Evolutionary conservation across 2,797 vertebrate species (phyloP), one percentile per base, ranked within the genome.

Genomic region (Malacoctenus gilli): DNA sequence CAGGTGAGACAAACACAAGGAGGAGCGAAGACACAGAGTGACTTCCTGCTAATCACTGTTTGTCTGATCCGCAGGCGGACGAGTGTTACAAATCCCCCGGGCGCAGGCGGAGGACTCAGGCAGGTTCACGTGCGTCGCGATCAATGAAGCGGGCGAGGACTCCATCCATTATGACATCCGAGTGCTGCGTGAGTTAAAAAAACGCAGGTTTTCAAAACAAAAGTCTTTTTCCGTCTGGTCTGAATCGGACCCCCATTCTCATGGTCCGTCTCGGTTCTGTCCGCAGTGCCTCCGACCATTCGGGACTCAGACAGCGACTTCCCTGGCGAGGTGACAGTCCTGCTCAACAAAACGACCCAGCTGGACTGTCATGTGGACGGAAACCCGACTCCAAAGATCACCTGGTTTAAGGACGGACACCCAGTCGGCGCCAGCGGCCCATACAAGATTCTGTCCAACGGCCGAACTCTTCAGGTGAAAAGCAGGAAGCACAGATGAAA

Each of bases 131-230:
- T 98, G 97, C 23, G 93, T 98, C 79, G 97, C 96, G 0, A 88
- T 95, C 38, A 99, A 99, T 0, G 97, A 99, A 68, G 97, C 96
- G 0, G 97, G 97, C 60, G 93, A 99, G 72, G 96, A 97, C 82
- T 97, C 96, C 22, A 92, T 99, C 60, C 94, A 94, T 39, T 98
- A 99, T 7, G 83, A 95, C 0, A 73, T 99, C 18, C 91, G 74
- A 42, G 93, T 99, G 1, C 88, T 98, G 65, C 50, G 97, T 99
- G 79, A 95, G 96, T 14, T 36, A 28, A 2, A 28, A 28, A 2
- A 28, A 28, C 25, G 1, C 9, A 6, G 6, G 2, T 28, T 28
- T 4, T 5, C 9, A 28, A 5, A 5, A 28, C 25, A 28, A 28
- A 28, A 2, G 25, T 9, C 9, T 28, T 28, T 28, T 28, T 1